Conservation (phyloP, 2,888 invertebrate genomes). For the Stratiomys singularior region DNA sequence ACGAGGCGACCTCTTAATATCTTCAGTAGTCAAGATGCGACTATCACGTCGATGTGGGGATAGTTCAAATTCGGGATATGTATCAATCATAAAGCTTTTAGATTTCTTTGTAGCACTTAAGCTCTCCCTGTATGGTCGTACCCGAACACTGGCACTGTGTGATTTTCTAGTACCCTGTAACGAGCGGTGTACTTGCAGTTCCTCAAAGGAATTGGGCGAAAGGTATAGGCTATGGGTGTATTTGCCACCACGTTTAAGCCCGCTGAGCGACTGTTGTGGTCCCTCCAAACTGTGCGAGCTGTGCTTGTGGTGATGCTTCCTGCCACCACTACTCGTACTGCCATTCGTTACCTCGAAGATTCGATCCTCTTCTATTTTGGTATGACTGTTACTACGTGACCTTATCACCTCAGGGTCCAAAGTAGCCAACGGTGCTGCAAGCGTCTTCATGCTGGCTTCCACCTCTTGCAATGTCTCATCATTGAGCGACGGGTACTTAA, state of each 20-base stretch:
- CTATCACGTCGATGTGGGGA: constrained; percentile 62
- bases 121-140: constrained; percentile 64
- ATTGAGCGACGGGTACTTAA: constrained; percentile 64
- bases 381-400: constrained; percentile 65
- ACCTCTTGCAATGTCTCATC: constrained; percentile 63
- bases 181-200: constrained; percentile 62
- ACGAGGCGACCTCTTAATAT: constrained; percentile 64
- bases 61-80: constrained; percentile 63
- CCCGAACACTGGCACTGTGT: constrained; percentile 64
- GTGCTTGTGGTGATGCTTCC: constrained; percentile 62
- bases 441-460: constrained; percentile 55
- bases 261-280: constrained; percentile 61
- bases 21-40: constrained; percentile 60
- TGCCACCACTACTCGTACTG: constrained; percentile 54
- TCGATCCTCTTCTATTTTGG: constrained; percentile 60
- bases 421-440: constrained; percentile 57
- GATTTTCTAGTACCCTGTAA: constrained; percentile 62
- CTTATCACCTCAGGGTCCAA: constrained; percentile 61
- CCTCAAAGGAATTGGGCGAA: constrained; percentile 64
- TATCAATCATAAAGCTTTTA: constrained; percentile 65
- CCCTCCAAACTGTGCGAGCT: constrained; percentile 65
- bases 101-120: constrained; percentile 65
- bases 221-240: constrained; percentile 64
- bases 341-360: constrained; percentile 53
- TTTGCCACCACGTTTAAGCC: constrained; percentile 64